Percentiles rank a stretch among this genome's conserved stretches.
Evolutionary conservation across 2,797 vertebrate species (phyloP).

Genomic region (Pteropus rufus): DNA sequence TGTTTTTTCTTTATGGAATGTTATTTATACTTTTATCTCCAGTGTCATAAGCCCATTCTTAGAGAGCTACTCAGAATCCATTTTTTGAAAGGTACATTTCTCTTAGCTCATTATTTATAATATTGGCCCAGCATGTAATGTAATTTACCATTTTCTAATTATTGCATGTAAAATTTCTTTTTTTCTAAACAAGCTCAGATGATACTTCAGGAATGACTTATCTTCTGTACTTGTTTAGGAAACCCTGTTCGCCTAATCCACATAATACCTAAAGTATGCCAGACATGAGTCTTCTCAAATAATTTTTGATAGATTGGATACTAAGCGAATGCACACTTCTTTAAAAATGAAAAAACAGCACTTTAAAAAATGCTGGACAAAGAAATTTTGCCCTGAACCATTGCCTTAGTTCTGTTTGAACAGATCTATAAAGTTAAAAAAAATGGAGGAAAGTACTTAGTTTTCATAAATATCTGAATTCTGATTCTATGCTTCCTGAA

Average conservation of each 20-base stretch:
- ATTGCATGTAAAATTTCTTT: neutral
- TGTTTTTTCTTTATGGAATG: neutral
- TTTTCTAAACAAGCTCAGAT: neutral
- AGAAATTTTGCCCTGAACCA: neutral
- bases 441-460: neutral
- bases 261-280: neutral
- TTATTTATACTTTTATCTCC: neutral
- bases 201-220: neutral
- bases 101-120: neutral
- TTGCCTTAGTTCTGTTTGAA: neutral
- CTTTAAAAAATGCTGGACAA: neutral
- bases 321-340: neutral
- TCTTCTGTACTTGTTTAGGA: neutral
- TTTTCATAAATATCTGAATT: conserved; percentile 14
- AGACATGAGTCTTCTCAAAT: neutral
- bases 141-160: neutral
- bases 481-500: neutral
- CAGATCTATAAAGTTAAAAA: neutral
- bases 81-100: neutral
- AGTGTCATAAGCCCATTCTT: neutral
- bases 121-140: neutral
- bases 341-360: neutral
- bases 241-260: neutral
- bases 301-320: neutral
- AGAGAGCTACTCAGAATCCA: neutral